Conservation (phyloP, 2,888 invertebrate genomes). For the Ectemnius cavifrons region DNA sequence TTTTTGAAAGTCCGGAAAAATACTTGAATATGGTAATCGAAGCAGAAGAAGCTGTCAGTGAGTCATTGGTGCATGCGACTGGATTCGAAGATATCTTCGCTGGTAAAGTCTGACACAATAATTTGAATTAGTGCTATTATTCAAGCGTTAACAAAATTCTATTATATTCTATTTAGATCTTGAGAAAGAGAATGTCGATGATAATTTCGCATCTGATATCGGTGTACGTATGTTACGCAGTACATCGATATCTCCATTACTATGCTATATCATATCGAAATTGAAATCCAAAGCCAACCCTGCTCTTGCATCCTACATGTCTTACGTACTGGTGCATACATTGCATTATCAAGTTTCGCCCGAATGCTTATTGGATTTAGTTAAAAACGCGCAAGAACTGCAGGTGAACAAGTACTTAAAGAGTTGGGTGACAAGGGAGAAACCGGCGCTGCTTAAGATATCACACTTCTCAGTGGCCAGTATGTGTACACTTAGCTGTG, state of each 20-base stretch:
- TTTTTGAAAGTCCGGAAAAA: slow-evolving; percentile 62
- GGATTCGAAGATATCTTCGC: slow-evolving; percentile 61
- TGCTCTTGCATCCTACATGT: slow-evolving; percentile 56
- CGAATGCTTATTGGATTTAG: slow-evolving; percentile 79
- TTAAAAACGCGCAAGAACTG: slow-evolving; percentile 75
- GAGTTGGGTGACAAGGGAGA: slow-evolving; percentile 78
- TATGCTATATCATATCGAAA: slow-evolving; percentile 75
- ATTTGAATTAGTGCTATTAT: not conserved
- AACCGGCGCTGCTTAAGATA: slow-evolving; percentile 73
- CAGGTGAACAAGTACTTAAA: slow-evolving; percentile 79
- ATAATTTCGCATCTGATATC: slow-evolving; percentile 21
- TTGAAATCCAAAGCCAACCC: slow-evolving; percentile 71
- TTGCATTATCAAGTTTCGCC: slow-evolving; percentile 82
- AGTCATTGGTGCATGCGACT: slow-evolving; percentile 45
- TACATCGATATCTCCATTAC: slow-evolving; percentile 66
- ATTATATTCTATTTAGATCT: slow-evolving; percentile 44
- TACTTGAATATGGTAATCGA: slow-evolving; percentile 63
- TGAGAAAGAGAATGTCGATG: slow-evolving; percentile 29
- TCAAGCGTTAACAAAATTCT: slow-evolving; percentile 7
- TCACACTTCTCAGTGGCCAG: slow-evolving; percentile 72
- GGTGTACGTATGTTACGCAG: slow-evolving; percentile 50
- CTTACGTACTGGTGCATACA: slow-evolving; percentile 79
- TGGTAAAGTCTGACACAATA: slow-evolving; percentile 11
- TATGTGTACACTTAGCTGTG: slow-evolving; percentile 77
- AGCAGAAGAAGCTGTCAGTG: slow-evolving; percentile 59